Base-by-base conservation (phyloP, 2,888 invertebrate species). In the Tinea trinotella region DNA sequence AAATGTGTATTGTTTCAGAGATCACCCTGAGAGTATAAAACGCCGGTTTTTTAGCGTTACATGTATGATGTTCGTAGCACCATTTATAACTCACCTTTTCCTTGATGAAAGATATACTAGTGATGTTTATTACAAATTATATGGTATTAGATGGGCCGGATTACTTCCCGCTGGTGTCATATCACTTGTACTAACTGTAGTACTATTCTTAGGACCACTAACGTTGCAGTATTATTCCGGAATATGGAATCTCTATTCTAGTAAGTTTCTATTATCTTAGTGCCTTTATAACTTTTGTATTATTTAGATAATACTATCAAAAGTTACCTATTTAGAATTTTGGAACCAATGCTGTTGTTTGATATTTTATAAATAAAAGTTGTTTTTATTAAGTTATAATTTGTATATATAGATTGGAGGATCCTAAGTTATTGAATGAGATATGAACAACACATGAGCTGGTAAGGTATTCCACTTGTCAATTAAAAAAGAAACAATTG, bases 11-110 rank as follows among this genome's bases (percentile, higher is more conserved):
- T 40, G 15, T 55, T 53, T 44, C 80, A 95, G 97, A 67, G 93
- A 96, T 70, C 95, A 97, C 77, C 96, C 97, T 10, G 88, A 91
- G 6, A 95, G 93, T 3, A 94, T 97, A 61, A 96, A 95, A 73
- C 90, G 90, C 68, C 89, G 97, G 68, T 97, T 97, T 72, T 88
- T 94, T 61, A 96, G 97, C 76, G 95, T 95, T 7, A 90, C 90
- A 60, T 82, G 93, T 58, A 92, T 94, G 87, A 71, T 95, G 54
- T 68, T 96, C 54, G 92, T 95, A 10, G 95, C 96, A 52, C 78
- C 92, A 57, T 91, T 94, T 66, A 88, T 95, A 52, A 92, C 93
- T 68, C 87, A 89, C 62, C 93, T 93, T 64, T 87, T 93, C 30
- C 87, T 90, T 56, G 88, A 89, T 61, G 87, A 89, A 56, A 76